Evolutionary conservation across 2,888 invertebrate genomes (phyloP).

Genomic region (Steinernema scapterisci): DNA sequence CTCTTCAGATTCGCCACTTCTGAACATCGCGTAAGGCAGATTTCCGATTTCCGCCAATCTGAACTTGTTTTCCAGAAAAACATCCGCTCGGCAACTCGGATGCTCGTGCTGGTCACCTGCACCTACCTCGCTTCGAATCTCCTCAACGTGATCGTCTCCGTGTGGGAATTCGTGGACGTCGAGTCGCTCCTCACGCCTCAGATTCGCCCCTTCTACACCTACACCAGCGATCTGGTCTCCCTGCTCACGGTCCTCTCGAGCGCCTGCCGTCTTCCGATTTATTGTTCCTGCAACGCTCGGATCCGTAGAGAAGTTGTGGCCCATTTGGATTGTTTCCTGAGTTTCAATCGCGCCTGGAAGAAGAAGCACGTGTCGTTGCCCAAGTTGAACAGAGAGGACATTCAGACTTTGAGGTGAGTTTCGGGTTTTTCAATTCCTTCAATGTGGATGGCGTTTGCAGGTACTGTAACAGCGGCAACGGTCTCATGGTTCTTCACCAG

Average conservation of each 20-base stretch:
- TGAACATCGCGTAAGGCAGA: constrained; percentile 53
- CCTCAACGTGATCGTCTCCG: constrained; percentile 59
- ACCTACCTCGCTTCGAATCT: constrained; percentile 62
- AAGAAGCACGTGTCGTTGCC: constrained; percentile 40
- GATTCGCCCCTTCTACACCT: constrained; percentile 58
- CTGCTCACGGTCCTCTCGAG: constrained; percentile 58
- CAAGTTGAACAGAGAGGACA: constrained; percentile 39
- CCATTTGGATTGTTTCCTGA: constrained; percentile 35
- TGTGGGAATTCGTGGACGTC: constrained; percentile 59
- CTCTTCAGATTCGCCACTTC: constrained; percentile 64
- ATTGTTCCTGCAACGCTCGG: constrained; percentile 58
- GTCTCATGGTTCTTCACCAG: constrained; percentile 36
- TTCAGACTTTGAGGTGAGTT: constrained; percentile 34
- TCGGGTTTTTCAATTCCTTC: neutral
- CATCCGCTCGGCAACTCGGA: constrained; percentile 61
- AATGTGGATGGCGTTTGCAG: too few species aligned
- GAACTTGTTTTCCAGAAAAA: constrained; percentile 51
- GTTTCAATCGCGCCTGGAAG: constrained; percentile 34
- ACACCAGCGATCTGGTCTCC: constrained; percentile 58
- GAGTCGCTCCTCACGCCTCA: constrained; percentile 48
- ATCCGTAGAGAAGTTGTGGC: constrained; percentile 44
- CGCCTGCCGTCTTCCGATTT: constrained; percentile 59
- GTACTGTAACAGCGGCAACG: constrained; percentile 49
- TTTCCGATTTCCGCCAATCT: neutral
- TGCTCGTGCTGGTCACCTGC: constrained; percentile 62